Percentiles rank a stretch among this genome's conserved stretches.
Evolutionary conservation across 2,797 vertebrate genomes (phyloP).

Genomic region (Paramormyrops hopkinsi): DNA sequence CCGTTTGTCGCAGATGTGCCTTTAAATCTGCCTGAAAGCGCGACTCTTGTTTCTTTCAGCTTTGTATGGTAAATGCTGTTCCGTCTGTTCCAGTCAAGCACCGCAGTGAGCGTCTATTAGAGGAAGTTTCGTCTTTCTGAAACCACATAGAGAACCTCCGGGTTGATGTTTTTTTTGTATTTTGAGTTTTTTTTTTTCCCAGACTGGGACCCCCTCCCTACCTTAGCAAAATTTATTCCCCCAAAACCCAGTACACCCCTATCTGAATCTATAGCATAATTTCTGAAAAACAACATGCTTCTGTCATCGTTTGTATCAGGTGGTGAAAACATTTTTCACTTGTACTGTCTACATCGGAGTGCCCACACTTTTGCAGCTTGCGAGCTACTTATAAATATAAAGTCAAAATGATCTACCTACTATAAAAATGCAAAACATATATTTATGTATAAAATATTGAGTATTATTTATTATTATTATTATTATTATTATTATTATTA

Average conservation of each 20-base stretch:
- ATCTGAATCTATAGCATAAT: not conserved
- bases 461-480: too few species aligned
- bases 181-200: not conserved
- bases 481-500: too few species aligned
- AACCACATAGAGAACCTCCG: not conserved
- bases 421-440: too few species aligned
- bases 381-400: too few species aligned
- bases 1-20: not conserved
- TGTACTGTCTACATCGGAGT: not conserved
- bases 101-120: not conserved
- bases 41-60: not conserved
- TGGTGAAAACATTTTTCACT: not conserved
- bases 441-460: too few species aligned
- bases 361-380: too few species aligned
- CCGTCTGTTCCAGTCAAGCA: not conserved
- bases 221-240: not conserved
- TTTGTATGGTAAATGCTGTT: not conserved
- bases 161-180: not conserved
- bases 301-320: not conserved
- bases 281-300: not conserved
- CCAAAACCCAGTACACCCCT: not conserved
- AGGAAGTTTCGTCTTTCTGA: not conserved
- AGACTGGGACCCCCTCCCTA: not conserved
- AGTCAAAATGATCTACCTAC: too few species aligned
- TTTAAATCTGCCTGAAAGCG: not conserved